Evolutionary conservation across 2,888 invertebrate species (phyloP).

Genomic region (Synanthedon andrenaeformis): DNA sequence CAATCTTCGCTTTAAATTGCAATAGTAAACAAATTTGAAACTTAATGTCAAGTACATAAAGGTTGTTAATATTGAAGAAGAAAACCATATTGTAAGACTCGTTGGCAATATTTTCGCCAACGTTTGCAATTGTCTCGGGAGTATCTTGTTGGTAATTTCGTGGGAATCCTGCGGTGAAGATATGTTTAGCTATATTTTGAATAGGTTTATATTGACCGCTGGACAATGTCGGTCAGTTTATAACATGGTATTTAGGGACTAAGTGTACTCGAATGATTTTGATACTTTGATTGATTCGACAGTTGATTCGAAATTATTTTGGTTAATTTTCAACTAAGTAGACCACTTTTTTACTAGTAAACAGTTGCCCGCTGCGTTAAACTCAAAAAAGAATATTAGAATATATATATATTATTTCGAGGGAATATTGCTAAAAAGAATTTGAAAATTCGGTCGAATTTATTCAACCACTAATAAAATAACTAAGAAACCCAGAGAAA

Average conservation of each 20-base stretch:
- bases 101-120: slow-evolving; percentile 38
- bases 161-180: slow-evolving; percentile 39
- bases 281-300: no score
- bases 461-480: no score
- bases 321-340: no score
- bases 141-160: slow-evolving; percentile 25
- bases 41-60: background rate
- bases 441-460: no score
- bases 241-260: slow-evolving; percentile 50
- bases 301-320: no score
- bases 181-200: slow-evolving; percentile 14
- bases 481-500: no score
- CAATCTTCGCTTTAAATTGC: background rate
- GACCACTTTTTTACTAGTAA: no score
- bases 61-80: background rate
- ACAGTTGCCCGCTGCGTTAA: no score
- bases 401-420: no score
- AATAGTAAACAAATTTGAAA: background rate
- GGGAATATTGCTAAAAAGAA: no score
- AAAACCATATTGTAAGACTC: background rate
- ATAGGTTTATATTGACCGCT: slow-evolving; percentile 47
- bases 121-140: slow-evolving; percentile 41
- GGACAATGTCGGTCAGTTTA: slow-evolving; percentile 48
- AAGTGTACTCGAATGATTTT: slow-evolving; percentile 14
- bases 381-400: no score